Evolutionary conservation across 1,140 invertebrate genomes (phyloP).

Genomic region (Centruroides sculpturatus): DNA sequence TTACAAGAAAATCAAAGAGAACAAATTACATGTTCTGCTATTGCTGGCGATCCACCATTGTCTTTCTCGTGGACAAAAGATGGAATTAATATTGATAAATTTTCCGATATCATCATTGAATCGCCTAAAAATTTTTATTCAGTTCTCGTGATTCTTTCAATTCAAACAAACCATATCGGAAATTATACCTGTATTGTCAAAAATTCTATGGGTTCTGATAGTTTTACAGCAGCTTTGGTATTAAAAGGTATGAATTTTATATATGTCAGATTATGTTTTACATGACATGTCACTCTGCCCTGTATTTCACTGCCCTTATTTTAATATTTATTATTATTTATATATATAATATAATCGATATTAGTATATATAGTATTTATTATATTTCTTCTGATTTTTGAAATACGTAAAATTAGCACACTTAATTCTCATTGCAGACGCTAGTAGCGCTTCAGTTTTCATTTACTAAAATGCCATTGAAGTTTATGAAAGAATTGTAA

Average conservation of each 20-base stretch:
- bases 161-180: constrained; percentile 54
- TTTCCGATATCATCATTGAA: background rate
- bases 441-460: constrained; percentile 11
- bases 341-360: too few species aligned
- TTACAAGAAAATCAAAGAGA: constrained; percentile 48
- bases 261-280: too few species aligned
- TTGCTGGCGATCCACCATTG: constrained; percentile 14
- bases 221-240: constrained; percentile 73
- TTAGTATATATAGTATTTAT: too few species aligned
- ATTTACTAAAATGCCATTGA: too few species aligned
- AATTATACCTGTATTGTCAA: constrained; percentile 79
- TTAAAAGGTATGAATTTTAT: constrained; percentile 51
- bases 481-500: too few species aligned
- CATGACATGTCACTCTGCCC: too few species aligned
- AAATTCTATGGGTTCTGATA: constrained; percentile 82
- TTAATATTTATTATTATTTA: too few species aligned
- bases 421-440: constrained; percentile 27
- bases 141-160: constrained; percentile 56
- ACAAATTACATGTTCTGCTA: constrained; percentile 20
- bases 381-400: too few species aligned
- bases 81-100: background rate
- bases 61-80: constrained; percentile 16
- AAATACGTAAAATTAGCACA: too few species aligned
- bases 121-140: background rate
- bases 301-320: too few species aligned